A percentile compares a stretch with the other conserved stretches of the same genome.
Conservation (phyloP, 2,113 vertebrate species). For the Petaurus breviceps region DNA sequence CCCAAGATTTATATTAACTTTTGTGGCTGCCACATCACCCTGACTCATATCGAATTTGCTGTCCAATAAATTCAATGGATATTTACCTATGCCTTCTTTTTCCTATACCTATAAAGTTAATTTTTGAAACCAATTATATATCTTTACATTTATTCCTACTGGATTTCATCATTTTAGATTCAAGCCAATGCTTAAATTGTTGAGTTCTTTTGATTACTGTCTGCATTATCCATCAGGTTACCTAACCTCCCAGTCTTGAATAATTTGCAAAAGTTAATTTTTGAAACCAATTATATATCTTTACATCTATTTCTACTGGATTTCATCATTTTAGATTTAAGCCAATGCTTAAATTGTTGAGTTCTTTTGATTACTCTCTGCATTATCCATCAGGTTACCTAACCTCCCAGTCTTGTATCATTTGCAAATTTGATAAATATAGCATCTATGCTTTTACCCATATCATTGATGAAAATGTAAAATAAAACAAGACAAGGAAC, state of each 20-base stretch:
- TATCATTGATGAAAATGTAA: background rate
- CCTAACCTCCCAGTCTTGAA: background rate
- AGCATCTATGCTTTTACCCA: background rate
- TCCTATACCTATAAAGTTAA: background rate
- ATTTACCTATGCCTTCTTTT: background rate
- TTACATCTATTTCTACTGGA: background rate
- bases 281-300: background rate
- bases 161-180: background rate
- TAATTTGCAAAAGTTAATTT: background rate
- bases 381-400: background rate
- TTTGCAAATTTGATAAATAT: background rate
- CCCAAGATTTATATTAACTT: background rate
- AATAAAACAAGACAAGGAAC: background rate
- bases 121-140: background rate
- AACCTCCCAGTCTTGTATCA: background rate
- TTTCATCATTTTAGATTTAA: background rate
- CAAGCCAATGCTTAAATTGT: background rate
- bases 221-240: background rate
- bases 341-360: background rate
- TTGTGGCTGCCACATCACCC: background rate
- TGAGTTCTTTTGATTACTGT: background rate
- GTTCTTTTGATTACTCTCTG: background rate
- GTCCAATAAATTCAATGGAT: background rate
- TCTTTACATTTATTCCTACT: background rate
- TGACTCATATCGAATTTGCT: background rate